Evolutionary conservation across 2,797 vertebrate species (phyloP), one percentile per base, ranked within the genome.

Genomic region (Sebastes goodei): DNA sequence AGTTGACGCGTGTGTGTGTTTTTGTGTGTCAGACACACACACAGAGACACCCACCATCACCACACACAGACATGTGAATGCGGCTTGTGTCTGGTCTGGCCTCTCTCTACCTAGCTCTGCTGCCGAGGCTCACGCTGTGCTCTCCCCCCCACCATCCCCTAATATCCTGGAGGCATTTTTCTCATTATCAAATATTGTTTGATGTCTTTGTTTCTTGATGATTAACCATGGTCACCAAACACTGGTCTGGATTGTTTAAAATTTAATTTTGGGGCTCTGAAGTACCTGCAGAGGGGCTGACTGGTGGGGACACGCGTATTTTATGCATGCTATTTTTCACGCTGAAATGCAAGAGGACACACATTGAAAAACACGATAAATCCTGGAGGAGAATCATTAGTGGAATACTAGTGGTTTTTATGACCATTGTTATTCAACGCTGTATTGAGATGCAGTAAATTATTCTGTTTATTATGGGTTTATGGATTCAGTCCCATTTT

Each of bases 121-220:
- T 88, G 85, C 90, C 71, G 81, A 70, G 85, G 78, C 91, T 93
- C 94, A 95, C 66, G 92, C 94, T 94, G 94, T 88, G 91, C 90
- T 83, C 82, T 71, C 84, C 79, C 82, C 10, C 38, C 1, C 42
- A 7, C 42, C 85, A 88, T 86, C 90, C 91, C 79, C 94, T 94
- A 94, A 96, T 96, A 95, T 96, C 95, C 95, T 95, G 90, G 89
- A 96, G 96, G 95, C 94, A 96, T 96, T 95, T 95, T 95, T 95
- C 94, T 96, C 95, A 96, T 96, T 95, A 96, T 96, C 94, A 96
- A 95, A 96, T 96, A 96, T 95, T 94, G 94, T 96, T 95, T 95
- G 95, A 96, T 96, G 95, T 96, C 94, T 96, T 96, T 96, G 93
- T 96, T 96, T 96, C 93, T 91, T 93, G 94, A 95, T 96, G 96